A percentile compares a stretch with the other conserved stretches of the same genome.
phyloP scores from a whole-genome alignment of 1,140 invertebrate species.

The Ostrea edulis region DNA sequence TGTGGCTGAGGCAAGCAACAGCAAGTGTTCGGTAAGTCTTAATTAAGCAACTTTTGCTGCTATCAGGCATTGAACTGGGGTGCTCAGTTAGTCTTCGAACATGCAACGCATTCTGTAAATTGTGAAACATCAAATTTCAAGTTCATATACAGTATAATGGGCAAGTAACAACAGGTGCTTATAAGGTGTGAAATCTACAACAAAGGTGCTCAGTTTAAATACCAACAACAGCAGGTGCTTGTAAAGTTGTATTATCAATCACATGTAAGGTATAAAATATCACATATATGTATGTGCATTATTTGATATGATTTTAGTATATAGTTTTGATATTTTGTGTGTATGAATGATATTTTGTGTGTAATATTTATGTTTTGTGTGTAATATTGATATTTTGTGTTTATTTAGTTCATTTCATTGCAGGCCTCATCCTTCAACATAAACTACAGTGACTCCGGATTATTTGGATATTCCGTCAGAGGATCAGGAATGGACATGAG shows the following conservation, averaged over 20 bases:
- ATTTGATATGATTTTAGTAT: no score
- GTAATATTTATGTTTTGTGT: no score
- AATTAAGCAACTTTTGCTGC: no score
- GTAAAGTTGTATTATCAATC: neutral
- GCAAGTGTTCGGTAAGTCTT: neutral
- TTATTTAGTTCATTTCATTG: neutral
- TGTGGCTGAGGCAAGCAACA: neutral
- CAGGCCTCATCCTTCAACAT: neutral
- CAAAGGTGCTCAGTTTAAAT: neutral
- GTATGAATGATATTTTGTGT: no score
- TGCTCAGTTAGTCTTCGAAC: neutral
- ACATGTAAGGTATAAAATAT: no score
- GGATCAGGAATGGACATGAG: neutral
- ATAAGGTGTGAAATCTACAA: neutral
- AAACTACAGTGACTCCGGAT: constrained; percentile 27
- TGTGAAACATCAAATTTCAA: neutral
- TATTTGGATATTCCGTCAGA: constrained; percentile 28
- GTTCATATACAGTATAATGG: no score
- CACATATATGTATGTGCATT: no score
- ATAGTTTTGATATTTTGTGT: no score
- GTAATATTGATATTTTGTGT: no score
- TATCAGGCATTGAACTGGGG: no score
- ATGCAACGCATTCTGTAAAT: neutral
- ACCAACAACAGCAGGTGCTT: neutral
- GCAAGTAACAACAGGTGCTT: no score